Evolutionary conservation across 2,113 vertebrate genomes (phyloP).

Genomic region (Nycticorax nycticorax): DNA sequence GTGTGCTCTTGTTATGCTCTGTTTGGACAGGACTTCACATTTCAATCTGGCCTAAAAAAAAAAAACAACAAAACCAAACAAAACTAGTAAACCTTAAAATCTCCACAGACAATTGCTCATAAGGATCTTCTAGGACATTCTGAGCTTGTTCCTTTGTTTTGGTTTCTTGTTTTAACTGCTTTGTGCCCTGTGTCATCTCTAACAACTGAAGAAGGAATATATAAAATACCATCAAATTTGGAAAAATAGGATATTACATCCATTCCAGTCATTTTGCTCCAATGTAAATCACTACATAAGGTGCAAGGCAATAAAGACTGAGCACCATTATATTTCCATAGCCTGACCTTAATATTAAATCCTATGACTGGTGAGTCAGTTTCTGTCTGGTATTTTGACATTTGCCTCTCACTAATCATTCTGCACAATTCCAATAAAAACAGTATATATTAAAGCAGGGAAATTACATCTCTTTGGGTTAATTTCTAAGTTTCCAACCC

Average conservation of each 20-base stretch:
- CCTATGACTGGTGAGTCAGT: constrained; percentile 50
- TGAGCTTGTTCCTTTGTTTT: constrained; percentile 21
- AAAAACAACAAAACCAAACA: background rate
- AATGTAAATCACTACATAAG: constrained; percentile 12
- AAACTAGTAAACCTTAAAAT: background rate
- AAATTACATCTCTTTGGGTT: background rate
- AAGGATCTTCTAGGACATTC: constrained; percentile 2
- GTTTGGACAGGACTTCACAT: background rate
- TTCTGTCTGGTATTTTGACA: constrained; percentile 61
- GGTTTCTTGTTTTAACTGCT: background rate
- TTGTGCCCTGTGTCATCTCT: background rate
- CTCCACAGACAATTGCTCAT: background rate
- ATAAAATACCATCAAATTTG: background rate
- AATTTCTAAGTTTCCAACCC: background rate
- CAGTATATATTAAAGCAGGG: background rate
- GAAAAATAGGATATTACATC: background rate
- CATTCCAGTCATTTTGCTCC: background rate
- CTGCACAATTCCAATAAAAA: constrained; percentile 47
- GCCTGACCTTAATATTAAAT: constrained; percentile 56
- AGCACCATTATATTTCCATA: background rate
- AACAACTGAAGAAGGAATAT: background rate
- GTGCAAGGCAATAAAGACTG: constrained; percentile 18
- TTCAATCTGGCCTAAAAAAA: background rate
- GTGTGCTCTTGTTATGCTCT: background rate
- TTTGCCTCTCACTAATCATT: constrained; percentile 52